Evolutionary conservation across 2,113 vertebrate species (phyloP).

Genomic region (Rallus limicola): DNA sequence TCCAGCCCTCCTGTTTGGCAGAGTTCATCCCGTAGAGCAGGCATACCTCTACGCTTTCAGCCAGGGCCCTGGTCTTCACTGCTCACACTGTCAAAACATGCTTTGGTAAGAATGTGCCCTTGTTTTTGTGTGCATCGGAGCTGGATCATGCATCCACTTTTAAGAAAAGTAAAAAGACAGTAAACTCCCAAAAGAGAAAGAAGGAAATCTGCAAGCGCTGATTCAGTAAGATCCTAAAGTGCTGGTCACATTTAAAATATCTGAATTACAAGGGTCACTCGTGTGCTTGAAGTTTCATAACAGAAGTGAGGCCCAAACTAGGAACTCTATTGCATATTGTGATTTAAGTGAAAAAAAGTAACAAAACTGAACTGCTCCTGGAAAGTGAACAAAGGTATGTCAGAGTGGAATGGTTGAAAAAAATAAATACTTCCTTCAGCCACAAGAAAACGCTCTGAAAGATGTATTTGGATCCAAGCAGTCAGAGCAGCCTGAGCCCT

Average conservation of each 20-base stretch:
- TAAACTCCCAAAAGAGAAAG: not conserved
- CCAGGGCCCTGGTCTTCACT: not conserved
- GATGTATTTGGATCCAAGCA: not conserved
- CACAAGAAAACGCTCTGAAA: not conserved
- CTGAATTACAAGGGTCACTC: not conserved
- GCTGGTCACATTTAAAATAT: not conserved
- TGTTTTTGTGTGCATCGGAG: not conserved
- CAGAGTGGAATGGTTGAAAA: not conserved
- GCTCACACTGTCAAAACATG: not conserved
- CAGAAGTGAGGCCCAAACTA: not conserved
- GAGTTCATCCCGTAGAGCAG: not conserved
- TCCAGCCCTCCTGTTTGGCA: not conserved
- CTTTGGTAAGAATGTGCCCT: not conserved
- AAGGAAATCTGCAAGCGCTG: not conserved
- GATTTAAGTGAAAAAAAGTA: not conserved
- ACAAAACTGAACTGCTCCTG: not conserved
- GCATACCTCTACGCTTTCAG: not conserved
- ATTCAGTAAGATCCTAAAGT: not conserved
- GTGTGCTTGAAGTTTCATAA: not conserved
- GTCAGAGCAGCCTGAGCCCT: constrained; percentile 16
- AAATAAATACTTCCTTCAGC: constrained; percentile 1
- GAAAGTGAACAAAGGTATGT: not conserved
- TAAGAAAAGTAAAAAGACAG: not conserved
- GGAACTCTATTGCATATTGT: not conserved
- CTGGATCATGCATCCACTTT: not conserved